These are phyloP conservation scores for Phainopepla nitens DNA, from an alignment of 2,113 vertebrate species.

Conservation along the genomic window DNA sequence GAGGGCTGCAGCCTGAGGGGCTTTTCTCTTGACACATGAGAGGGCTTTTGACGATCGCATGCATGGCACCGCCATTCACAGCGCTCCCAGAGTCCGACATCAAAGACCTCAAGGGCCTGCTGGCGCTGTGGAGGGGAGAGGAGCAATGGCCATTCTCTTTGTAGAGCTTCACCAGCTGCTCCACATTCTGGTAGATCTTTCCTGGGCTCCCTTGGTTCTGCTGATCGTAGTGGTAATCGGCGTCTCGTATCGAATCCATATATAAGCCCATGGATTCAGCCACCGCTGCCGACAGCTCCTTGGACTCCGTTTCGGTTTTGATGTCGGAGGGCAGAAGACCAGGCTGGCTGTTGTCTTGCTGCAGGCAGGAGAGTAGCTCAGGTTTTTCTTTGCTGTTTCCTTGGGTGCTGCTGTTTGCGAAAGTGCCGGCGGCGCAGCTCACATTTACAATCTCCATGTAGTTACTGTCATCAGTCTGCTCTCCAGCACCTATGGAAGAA, in stretches of 20 bases:
- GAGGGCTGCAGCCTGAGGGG: conserved; percentile 83
- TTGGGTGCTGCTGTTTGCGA: conserved; percentile 73
- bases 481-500: conserved; percentile 72
- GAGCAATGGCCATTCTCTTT: conserved; percentile 77
- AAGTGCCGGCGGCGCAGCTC: conserved; percentile 77
- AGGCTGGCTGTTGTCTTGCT: conserved; percentile 79
- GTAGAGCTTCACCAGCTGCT: conserved; percentile 80
- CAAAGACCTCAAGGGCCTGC: conserved; percentile 71
- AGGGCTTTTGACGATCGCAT: conserved; percentile 73
- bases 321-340: conserved; percentile 82
- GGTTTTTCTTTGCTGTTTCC: conserved; percentile 85
- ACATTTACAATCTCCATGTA: conserved; percentile 90
- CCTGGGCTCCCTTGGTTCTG: conserved; percentile 81
- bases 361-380: conserved; percentile 79
- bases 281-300: conserved; percentile 94
- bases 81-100: conserved; percentile 73
- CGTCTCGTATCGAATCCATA: conserved; percentile 92
- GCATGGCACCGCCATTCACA: conserved; percentile 74
- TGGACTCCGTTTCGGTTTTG: conserved; percentile 89
- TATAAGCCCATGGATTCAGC: conserved; percentile 98
- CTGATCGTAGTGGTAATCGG: conserved; percentile 86
- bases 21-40: conserved; percentile 75
- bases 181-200: conserved; percentile 85
- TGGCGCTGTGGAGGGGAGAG: conserved; percentile 60
- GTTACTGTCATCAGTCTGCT: conserved; percentile 77